These are phyloP conservation scores for Ormia ochracea DNA, from an alignment of 2,888 invertebrate genomes.

Conservation along the genomic window DNA sequence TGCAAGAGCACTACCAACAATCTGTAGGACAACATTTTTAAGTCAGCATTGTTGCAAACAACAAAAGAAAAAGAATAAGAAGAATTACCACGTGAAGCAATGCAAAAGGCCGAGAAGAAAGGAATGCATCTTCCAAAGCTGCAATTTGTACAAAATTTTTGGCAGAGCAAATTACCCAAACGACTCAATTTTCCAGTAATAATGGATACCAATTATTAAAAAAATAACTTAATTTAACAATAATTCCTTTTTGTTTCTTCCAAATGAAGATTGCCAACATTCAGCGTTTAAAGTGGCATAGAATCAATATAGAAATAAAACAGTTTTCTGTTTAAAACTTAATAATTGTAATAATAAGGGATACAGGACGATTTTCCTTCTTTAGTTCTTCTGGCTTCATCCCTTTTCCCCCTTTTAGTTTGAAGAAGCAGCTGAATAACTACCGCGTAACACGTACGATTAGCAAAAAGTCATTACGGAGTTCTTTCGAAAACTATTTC, in stretches of 20 bases:
- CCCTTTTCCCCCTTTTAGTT: background rate
- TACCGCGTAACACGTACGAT: conserved; percentile 7
- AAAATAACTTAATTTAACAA: background rate
- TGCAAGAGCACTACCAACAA: background rate
- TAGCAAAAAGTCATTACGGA: conserved; percentile 54
- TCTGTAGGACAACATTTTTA: conserved; percentile 32
- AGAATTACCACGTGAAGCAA: background rate
- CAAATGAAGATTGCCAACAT: conserved; percentile 41
- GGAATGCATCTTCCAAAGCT: background rate
- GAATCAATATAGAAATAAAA: background rate
- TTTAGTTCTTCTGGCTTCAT: conserved; percentile 30
- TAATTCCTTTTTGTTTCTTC: conserved; percentile 19
- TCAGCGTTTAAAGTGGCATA: conserved; percentile 13
- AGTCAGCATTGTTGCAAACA: conserved; percentile 41
- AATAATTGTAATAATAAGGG: background rate
- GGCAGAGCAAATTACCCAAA: conserved; percentile 34
- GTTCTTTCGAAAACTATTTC: conserved; percentile 32
- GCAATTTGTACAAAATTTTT: conserved; percentile 27
- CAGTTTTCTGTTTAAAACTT: background rate
- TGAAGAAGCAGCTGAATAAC: background rate
- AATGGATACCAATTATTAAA: conserved; percentile 7
- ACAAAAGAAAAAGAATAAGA: background rate
- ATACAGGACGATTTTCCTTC: conserved; percentile 8
- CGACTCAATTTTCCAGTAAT: conserved; percentile 23
- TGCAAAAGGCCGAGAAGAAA: background rate